Base-by-base conservation (phyloP, 2,797 vertebrate species). In the Sarcoramphus papa region DNA sequence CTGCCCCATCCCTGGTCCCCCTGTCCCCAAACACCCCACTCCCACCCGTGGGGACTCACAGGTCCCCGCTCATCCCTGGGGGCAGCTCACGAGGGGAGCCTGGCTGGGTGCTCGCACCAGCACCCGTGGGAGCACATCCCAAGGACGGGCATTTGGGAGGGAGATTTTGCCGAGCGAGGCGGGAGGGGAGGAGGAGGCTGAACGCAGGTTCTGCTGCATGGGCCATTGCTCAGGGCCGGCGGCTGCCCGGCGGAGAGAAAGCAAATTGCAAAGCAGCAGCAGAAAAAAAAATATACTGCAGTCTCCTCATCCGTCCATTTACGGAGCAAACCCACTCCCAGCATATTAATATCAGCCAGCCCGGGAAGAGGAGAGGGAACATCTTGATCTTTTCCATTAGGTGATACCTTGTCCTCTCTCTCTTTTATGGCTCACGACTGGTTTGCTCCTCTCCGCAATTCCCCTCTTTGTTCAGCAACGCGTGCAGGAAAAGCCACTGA, bases 341-440 rank as follows among this genome's bases (percentile, higher is more conserved):
- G 60, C 41, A 43, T 40, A 79, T 87, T 70, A 50, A 92, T 83
- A 79, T 28, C 72, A 31, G 14, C 14, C 77, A 21, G 60, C 50
- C 19, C 7, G 9, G 45, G 73, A 82, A 63, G 79, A 70, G 62
- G 83, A 92, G 48, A 51, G 74, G 78, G 63, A 95, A 67, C 91
- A 80, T 67, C 91, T 91, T 80, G 81, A 35, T 62, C 69, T 17
- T 75, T 67, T 48, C 90, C 84, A 47, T 30, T 31, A 23, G 30
- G 22, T 31, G 68, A 35, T 84, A 30, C 83, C 83, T 65, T 35
- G 57, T 84, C 83, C 63, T 80, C 90, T 65, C 93, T 90, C 86
- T 90, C 86, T 78, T 92, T 87, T 84, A 87, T 65, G 78, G 83
- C 83, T 85, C 80, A n/a, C 21, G 51, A 40, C 59, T 16, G 57